phyloP scores from a whole-genome alignment of 2,888 invertebrate genomes.

The Tuta absoluta region DNA sequence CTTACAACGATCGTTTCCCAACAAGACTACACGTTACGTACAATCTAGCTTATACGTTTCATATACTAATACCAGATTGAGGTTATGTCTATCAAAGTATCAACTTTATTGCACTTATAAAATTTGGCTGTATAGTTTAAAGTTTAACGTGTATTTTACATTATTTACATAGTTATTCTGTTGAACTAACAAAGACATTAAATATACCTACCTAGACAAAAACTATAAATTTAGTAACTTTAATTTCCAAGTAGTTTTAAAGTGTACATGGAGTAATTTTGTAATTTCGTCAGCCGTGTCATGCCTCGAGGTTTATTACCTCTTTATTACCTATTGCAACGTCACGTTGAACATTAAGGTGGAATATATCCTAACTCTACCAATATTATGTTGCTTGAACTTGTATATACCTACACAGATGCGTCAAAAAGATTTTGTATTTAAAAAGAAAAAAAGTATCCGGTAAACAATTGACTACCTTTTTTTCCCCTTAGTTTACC shows the following conservation, averaged over 20 bases:
- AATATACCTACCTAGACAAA: background rate
- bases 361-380: too few relatives aligned
- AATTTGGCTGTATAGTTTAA: background rate
- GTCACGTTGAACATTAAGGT: constrained; percentile 17
- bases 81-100: background rate
- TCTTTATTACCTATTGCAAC: constrained; percentile 26
- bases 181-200: too few relatives aligned
- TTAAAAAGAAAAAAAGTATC: too few relatives aligned
- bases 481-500: too few relatives aligned
- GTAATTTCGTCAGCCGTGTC: constrained; percentile 20
- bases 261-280: constrained; percentile 15
- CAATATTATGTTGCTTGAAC: too few relatives aligned
- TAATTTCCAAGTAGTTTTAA: background rate
- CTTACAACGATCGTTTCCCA: constrained; percentile 22
- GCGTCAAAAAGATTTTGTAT: too few relatives aligned
- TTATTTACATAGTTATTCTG: background rate
- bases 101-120: constrained; percentile 2
- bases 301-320: constrained; percentile 25
- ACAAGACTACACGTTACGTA: constrained; percentile 16
- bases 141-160: background rate
- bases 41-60: constrained; percentile 11
- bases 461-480: too few relatives aligned
- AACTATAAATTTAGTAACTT: background rate
- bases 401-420: too few relatives aligned
- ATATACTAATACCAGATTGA: constrained; percentile 18